phyloP scores from a whole-genome alignment of 2,888 invertebrate species.

The Stenurella melanura region DNA sequence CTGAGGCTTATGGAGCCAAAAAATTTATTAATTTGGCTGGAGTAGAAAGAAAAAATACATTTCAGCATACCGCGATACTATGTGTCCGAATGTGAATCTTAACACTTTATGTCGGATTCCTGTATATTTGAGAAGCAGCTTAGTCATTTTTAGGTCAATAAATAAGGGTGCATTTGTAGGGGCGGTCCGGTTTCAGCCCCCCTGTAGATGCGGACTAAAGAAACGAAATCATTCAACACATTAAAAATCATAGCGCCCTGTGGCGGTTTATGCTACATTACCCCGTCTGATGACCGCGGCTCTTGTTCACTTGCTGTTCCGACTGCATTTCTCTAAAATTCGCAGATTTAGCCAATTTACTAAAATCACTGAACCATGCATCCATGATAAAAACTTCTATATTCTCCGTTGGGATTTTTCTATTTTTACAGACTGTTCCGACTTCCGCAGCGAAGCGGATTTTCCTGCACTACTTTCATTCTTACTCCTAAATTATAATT shows the following conservation, averaged over 20 bases:
- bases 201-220: conserved; percentile 48
- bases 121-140: conserved; percentile 3
- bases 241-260: conserved; percentile 71
- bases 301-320: conserved; percentile 57
- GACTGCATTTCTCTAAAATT: conserved; percentile 60
- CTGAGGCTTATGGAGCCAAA: too few species aligned
- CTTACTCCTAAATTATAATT: not conserved
- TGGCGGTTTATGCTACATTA: conserved; percentile 70
- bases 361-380: conserved; percentile 48
- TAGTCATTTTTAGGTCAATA: conserved; percentile 9
- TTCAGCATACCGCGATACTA: too few species aligned
- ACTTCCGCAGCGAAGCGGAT: not conserved
- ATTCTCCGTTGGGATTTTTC: conserved; percentile 18
- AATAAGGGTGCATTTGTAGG: conserved; percentile 9
- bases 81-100: not conserved
- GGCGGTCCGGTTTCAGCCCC: conserved; percentile 32
- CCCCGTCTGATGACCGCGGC: conserved; percentile 64
- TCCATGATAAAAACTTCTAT: conserved; percentile 42
- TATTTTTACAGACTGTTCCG: conserved; percentile 25
- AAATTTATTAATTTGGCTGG: too few species aligned
- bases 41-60: too few species aligned
- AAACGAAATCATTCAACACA: conserved; percentile 65
- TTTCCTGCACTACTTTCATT: not conserved
- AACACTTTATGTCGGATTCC: not conserved
- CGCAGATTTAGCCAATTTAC: conserved; percentile 62